Conservation (phyloP, 30 jellyfish, hydroid and myxozoan species). For the Morbakka virulenta region DNA sequence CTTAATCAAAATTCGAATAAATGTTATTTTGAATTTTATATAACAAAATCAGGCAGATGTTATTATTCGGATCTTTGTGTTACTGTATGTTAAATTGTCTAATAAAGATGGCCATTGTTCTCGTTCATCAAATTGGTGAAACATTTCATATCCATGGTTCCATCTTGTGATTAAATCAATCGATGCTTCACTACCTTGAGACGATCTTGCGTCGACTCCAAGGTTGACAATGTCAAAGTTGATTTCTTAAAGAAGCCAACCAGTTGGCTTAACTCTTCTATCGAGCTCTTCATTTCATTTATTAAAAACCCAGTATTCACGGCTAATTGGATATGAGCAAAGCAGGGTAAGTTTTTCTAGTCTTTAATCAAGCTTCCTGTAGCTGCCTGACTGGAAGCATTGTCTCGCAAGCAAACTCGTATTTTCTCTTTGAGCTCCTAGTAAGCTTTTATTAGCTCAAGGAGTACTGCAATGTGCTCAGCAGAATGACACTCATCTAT, state of each 20-base stretch:
- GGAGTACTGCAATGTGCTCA: conserved; percentile 33
- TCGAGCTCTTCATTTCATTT: conserved; percentile 10
- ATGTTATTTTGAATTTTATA: too few species aligned
- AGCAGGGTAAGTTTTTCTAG: conserved; percentile 47
- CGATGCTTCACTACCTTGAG: conserved; percentile 26
- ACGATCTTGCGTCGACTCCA: conserved; percentile 9
- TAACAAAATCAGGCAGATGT: too few species aligned
- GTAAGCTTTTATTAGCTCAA: conserved; percentile 5
- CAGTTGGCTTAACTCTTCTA: conserved; percentile 1
- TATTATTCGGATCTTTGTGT: too few species aligned
- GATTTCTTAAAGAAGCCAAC: conserved; percentile 22
- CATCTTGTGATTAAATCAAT: conserved; percentile 52
- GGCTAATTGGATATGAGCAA: conserved; percentile 62
- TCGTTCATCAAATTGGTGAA: conserved; percentile 27
- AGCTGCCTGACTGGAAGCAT: conserved; percentile 42
- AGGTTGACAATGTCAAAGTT: conserved; percentile 22
- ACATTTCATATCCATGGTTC: conserved; percentile 54
- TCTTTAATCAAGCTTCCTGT: conserved; percentile 34
- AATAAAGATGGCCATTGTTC: too few species aligned
- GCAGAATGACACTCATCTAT: too few species aligned
- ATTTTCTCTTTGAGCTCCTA: conserved; percentile 37
- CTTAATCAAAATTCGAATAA: too few species aligned
- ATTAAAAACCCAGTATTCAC: conserved; percentile 41
- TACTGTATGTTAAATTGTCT: too few species aligned
- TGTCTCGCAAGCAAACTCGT: too few species aligned